Conservation (phyloP, 2,888 invertebrate species). For the Cyclophora albipunctata region DNA sequence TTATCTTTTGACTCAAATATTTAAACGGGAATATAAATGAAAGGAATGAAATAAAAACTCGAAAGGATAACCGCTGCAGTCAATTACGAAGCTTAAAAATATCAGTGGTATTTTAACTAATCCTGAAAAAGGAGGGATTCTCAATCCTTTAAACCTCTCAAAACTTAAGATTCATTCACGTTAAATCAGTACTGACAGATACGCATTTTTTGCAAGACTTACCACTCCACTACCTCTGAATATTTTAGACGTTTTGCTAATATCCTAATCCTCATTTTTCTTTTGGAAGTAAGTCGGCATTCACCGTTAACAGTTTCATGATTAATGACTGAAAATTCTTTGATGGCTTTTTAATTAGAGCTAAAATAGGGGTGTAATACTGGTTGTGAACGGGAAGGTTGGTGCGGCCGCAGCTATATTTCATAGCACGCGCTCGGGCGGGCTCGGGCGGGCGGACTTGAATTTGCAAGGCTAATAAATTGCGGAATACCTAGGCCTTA, state of each 20-base stretch:
- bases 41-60: slow-evolving; percentile 37
- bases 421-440: slow-evolving; percentile 42
- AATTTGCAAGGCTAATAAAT: slow-evolving; percentile 76
- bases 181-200: slow-evolving; percentile 48
- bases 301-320: slow-evolving; percentile 74
- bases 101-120: slow-evolving; percentile 56
- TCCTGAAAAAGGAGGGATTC: slow-evolving; percentile 53
- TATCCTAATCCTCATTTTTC: slow-evolving; percentile 68
- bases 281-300: slow-evolving; percentile 61
- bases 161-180: slow-evolving; percentile 62
- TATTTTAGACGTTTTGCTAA: slow-evolving; percentile 70
- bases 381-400: slow-evolving; percentile 51
- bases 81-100: slow-evolving; percentile 66
- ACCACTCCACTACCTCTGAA: slow-evolving; percentile 65
- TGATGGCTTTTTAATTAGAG: slow-evolving; percentile 77
- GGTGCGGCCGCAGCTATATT: slow-evolving; percentile 66
- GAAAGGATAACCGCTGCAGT: slow-evolving; percentile 48
- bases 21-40: slow-evolving; percentile 54
- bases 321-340: slow-evolving; percentile 76
- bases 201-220: slow-evolving; percentile 55
- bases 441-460: slow-evolving; percentile 40
- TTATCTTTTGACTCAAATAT: slow-evolving; percentile 43
- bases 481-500: slow-evolving; percentile 71
- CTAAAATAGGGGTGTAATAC: slow-evolving; percentile 73
- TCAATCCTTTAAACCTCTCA: slow-evolving; percentile 64